phyloP scores from a whole-genome alignment of 1,140 invertebrate species.

The Chironomus striatipennis region DNA sequence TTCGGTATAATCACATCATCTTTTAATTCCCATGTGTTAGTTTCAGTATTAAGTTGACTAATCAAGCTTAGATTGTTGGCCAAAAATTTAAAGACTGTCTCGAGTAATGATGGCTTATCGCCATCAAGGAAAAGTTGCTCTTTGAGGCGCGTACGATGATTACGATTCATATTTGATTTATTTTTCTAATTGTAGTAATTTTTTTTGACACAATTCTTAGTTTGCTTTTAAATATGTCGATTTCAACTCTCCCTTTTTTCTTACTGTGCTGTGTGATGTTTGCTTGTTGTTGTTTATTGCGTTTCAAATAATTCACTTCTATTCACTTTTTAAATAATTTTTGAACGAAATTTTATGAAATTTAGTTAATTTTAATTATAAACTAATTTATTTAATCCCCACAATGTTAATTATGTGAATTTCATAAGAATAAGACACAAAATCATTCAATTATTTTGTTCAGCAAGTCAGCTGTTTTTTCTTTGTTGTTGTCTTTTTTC shows the following conservation, averaged over 20 bases:
- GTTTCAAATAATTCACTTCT: conserved; percentile 13
- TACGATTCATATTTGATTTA: not conserved
- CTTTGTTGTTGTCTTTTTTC: conserved; percentile 1
- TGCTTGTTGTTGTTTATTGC: conserved; percentile 14
- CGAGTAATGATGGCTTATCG: conserved; percentile 44
- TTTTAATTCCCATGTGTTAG: conserved; percentile 39
- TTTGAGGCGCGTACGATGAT: conserved; percentile 37
- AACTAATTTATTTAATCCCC: not conserved
- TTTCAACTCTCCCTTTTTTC: not conserved
- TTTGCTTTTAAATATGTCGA: not conserved
- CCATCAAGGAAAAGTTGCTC: conserved; percentile 37
- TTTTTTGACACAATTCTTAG: not conserved
- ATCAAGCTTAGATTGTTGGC: conserved; percentile 54
- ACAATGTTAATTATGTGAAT: not conserved
- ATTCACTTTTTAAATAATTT: not conserved
- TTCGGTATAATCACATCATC: conserved; percentile 52
- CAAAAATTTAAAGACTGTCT: conserved; percentile 54
- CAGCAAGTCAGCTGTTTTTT: not conserved
- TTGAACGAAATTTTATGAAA: not conserved
- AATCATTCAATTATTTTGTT: not conserved
- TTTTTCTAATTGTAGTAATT: not conserved
- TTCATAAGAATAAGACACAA: not conserved
- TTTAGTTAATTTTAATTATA: not conserved
- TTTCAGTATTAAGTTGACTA: conserved; percentile 39
- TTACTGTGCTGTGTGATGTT: no score